These are phyloP conservation scores for Aphelenchoides besseyi DNA, from an alignment of 1,140 invertebrate genomes.

Conservation along the genomic window DNA sequence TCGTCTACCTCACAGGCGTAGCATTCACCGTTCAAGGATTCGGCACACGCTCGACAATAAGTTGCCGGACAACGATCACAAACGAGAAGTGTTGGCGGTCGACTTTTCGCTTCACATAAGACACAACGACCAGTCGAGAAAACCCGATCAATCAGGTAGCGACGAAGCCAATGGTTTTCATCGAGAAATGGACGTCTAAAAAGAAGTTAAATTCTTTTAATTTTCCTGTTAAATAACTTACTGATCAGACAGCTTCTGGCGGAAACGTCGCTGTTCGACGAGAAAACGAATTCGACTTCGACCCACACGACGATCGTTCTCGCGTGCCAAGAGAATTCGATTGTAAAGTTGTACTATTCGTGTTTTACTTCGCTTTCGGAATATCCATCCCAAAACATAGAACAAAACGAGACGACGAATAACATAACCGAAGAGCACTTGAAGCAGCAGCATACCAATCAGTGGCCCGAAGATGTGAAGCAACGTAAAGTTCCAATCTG, in stretches of 20 bases:
- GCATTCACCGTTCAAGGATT: neutral
- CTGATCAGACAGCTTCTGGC: neutral
- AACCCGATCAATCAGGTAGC: neutral
- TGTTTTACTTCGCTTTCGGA: slow-evolving; percentile 29
- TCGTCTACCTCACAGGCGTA: slow-evolving; percentile 11
- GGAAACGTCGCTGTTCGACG: neutral
- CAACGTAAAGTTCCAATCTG: neutral
- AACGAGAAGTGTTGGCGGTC: neutral
- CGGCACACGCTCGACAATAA: slow-evolving; percentile 1
- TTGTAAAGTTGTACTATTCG: slow-evolving; percentile 34
- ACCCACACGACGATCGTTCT: slow-evolving; percentile 14
- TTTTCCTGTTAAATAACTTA: neutral
- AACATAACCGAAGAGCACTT: slow-evolving; percentile 25
- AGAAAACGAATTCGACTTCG: neutral
- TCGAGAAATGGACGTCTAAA: neutral
- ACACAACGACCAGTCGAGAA: slow-evolving; percentile 11
- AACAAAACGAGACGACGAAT: slow-evolving; percentile 24
- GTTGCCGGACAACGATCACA: neutral
- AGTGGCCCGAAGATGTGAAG: slow-evolving; percentile 15
- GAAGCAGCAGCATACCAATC: slow-evolving; percentile 24
- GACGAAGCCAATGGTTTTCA: neutral
- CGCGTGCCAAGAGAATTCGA: slow-evolving; percentile 22
- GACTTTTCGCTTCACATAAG: slow-evolving; percentile 16
- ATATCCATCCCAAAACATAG: slow-evolving; percentile 30
- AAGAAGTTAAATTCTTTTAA: too few relatives aligned